Evolutionary conservation across 2,888 invertebrate species (phyloP).

Genomic region (Hypolimnas misippus): DNA sequence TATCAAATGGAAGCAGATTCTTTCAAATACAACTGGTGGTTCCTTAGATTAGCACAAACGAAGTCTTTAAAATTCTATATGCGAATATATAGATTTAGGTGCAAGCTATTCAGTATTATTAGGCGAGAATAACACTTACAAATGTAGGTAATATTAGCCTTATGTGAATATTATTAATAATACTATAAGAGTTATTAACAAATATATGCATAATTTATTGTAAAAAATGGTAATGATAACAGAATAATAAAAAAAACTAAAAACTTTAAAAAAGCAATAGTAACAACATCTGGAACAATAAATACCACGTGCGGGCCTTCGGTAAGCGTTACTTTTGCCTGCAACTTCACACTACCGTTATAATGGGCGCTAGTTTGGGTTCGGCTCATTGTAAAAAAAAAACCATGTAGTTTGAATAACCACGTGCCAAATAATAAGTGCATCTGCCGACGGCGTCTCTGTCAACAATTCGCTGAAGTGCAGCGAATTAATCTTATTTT

Average conservation of each 20-base stretch:
- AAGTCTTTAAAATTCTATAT: background rate
- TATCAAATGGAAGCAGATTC: too few species aligned
- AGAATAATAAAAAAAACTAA: too few species aligned
- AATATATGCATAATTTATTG: too few species aligned
- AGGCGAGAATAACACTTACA: too few species aligned
- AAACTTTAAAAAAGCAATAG: background rate
- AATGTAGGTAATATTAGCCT: too few species aligned
- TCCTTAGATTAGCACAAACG: too few species aligned
- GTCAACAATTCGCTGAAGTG: slow-evolving; percentile 11
- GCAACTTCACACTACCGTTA: slow-evolving; percentile 26
- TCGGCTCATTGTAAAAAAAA: slow-evolving; percentile 18
- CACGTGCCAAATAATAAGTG: slow-evolving; percentile 32
- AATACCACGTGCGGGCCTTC: slow-evolving; percentile 16
- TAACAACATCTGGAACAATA: slow-evolving; percentile 11
- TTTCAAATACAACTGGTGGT: background rate
- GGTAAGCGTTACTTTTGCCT: slow-evolving; percentile 21
- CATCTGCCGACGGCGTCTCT: slow-evolving; percentile 23
- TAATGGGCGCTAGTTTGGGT: slow-evolving; percentile 23
- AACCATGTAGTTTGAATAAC: slow-evolving; percentile 16
- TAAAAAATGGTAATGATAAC: too few species aligned
- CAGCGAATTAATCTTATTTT: slow-evolving; percentile 18
- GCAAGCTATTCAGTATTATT: too few species aligned
- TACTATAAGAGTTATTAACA: too few species aligned
- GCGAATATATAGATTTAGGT: too few species aligned
- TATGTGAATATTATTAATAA: too few species aligned